phyloP scores from a whole-genome alignment of 2,888 invertebrate species.

The Neuroscelio doddi region DNA sequence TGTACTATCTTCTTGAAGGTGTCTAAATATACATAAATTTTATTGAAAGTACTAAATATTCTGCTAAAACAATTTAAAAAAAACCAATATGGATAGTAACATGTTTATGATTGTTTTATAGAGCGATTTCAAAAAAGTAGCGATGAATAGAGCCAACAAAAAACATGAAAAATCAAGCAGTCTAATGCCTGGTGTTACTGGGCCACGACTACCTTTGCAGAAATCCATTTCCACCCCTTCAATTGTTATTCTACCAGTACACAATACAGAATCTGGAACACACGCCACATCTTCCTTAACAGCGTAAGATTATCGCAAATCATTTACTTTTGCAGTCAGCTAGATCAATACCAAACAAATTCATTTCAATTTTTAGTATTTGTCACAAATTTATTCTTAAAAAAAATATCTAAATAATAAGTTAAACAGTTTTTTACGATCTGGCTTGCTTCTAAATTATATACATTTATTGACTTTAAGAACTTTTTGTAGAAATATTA shows the following conservation, averaged over 20 bases:
- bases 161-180: conserved; percentile 69
- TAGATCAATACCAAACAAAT: not conserved
- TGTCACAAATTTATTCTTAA: no score
- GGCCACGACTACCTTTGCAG: conserved; percentile 84
- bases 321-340: not conserved
- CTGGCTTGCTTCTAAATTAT: no score
- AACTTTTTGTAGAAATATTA: no score
- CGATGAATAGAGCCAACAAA: conserved; percentile 74
- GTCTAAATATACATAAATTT: no score
- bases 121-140: conserved; percentile 84
- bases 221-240: conserved; percentile 94
- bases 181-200: conserved; percentile 73
- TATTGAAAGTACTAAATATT: no score
- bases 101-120: conserved; percentile 60
- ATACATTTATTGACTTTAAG: no score
- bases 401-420: no score
- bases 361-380: no score
- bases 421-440: no score
- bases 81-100: no score
- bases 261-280: conserved; percentile 74
- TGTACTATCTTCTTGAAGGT: no score
- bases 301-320: conserved; percentile 73
- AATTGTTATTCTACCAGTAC: conserved; percentile 81
- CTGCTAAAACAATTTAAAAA: no score
- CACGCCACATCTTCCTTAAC: conserved; percentile 74